A percentile compares a stretch with the other conserved stretches of the same genome.
phyloP scores from a whole-genome alignment of 2,113 vertebrate species.

The Bucco capensis region DNA sequence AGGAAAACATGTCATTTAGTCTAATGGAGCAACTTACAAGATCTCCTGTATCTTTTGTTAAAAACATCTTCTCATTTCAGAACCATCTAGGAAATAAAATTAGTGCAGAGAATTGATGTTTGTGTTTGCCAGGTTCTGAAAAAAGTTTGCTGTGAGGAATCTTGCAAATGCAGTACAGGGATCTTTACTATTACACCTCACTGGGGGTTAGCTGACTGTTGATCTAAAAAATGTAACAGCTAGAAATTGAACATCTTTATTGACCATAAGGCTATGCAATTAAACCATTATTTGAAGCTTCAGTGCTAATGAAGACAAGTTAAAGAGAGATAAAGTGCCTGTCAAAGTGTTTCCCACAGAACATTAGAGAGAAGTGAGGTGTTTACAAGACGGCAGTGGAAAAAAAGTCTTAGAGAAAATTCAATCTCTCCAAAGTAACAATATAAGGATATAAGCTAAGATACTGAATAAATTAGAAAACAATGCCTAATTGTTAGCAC shows the following conservation, averaged over 20 bases:
- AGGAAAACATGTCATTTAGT: slow-evolving; percentile 14
- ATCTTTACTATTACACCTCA: neutral
- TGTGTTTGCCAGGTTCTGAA: neutral
- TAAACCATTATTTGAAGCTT: slow-evolving; percentile 2
- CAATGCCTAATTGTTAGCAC: neutral
- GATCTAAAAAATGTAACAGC: slow-evolving; percentile 5
- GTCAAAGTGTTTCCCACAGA: slow-evolving; percentile 1
- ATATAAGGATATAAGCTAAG: neutral
- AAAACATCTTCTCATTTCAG: neutral
- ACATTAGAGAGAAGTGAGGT: neutral
- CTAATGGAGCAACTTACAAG: neutral
- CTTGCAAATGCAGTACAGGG: neutral
- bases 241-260: slow-evolving; percentile 18
- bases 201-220: neutral
- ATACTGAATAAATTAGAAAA: slow-evolving; percentile 9
- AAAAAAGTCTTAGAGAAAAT: neutral
- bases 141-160: neutral
- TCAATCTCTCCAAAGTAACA: neutral
- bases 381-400: neutral
- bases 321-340: neutral
- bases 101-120: neutral
- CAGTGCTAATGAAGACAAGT: neutral
- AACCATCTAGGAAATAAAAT: neutral
- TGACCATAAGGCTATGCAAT: neutral
- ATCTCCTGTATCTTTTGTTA: neutral